A percentile compares a stretch with the other conserved stretches of the same genome.
Evolutionary conservation across 1,140 invertebrate genomes (phyloP).

Genomic region (Metopolophium dirhodum): DNA sequence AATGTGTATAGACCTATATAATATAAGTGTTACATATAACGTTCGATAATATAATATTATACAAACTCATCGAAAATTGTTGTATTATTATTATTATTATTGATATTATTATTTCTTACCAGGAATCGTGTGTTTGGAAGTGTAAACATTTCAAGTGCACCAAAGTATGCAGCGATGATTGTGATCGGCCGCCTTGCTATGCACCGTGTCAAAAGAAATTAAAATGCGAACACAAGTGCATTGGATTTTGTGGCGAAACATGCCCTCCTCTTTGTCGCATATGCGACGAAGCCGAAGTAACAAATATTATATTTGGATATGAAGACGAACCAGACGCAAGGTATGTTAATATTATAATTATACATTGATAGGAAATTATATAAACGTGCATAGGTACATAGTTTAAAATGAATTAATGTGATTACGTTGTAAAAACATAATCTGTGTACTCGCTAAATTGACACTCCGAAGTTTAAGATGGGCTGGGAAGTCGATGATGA

Average conservation of each 20-base stretch:
- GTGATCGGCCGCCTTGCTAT: constrained; percentile 66
- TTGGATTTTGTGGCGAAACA: constrained; percentile 74
- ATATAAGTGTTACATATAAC: not conserved
- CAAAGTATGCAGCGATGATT: constrained; percentile 67
- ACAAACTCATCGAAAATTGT: not conserved
- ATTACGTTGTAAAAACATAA: too few species aligned
- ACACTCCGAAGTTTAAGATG: too few species aligned
- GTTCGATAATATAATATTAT: not conserved
- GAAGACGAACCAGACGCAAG: constrained; percentile 67
- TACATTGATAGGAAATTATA: too few species aligned
- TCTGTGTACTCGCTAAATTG: too few species aligned
- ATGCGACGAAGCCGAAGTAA: constrained; percentile 65
- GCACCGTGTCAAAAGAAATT: constrained; percentile 65
- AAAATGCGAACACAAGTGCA: constrained; percentile 69
- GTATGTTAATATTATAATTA: constrained; percentile 60
- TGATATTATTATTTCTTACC: constrained; percentile 58
- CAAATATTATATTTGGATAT: constrained; percentile 68
- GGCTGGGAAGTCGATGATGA: too few species aligned
- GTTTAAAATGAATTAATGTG: too few species aligned
- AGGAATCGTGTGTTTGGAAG: constrained; percentile 63
- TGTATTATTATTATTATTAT: not conserved
- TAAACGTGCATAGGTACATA: too few species aligned
- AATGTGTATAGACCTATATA: not conserved
- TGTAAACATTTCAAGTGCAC: constrained; percentile 69
- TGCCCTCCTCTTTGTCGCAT: constrained; percentile 66